These are phyloP conservation scores for Agriopis leucophaearia DNA, from an alignment of 2,888 invertebrate genomes.

Conservation along the genomic window DNA sequence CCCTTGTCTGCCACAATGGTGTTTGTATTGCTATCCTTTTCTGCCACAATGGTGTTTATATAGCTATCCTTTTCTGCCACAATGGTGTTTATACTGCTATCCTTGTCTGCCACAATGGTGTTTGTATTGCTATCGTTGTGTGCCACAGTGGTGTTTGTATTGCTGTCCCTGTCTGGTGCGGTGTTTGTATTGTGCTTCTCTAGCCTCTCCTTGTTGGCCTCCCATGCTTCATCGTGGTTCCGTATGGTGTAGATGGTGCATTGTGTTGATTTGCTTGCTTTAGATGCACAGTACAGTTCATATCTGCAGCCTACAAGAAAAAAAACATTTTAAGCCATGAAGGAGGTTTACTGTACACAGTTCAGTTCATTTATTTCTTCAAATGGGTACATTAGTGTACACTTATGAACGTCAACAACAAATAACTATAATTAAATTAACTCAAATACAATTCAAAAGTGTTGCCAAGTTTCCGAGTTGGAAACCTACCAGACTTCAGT, in stretches of 20 bases:
- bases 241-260: slow-evolving; percentile 95
- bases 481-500: too few relatives aligned
- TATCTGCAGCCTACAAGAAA: slow-evolving; percentile 93
- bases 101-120: too few relatives aligned
- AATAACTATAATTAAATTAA: too few relatives aligned
- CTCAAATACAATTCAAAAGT: too few relatives aligned
- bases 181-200: too few relatives aligned
- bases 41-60: not conserved
- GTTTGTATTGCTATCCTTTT: not conserved
- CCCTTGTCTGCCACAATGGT: not conserved
- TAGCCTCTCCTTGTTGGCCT: slow-evolving; percentile 88
- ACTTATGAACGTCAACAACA: too few relatives aligned
- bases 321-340: not conserved
- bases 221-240: slow-evolving; percentile 91
- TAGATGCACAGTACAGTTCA: slow-evolving; percentile 97
- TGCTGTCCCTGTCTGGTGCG: too few relatives aligned
- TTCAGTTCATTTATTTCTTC: too few relatives aligned
- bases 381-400: too few relatives aligned
- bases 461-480: too few relatives aligned
- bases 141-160: not conserved
- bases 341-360: too few relatives aligned
- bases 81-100: too few relatives aligned
- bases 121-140: not conserved
- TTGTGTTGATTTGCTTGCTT: slow-evolving; percentile 95
- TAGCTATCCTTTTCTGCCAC: slow-evolving; percentile 21